These are phyloP conservation scores for Coracopsis vasa DNA, from an alignment of 2,113 vertebrate genomes.

Conservation along the genomic window DNA sequence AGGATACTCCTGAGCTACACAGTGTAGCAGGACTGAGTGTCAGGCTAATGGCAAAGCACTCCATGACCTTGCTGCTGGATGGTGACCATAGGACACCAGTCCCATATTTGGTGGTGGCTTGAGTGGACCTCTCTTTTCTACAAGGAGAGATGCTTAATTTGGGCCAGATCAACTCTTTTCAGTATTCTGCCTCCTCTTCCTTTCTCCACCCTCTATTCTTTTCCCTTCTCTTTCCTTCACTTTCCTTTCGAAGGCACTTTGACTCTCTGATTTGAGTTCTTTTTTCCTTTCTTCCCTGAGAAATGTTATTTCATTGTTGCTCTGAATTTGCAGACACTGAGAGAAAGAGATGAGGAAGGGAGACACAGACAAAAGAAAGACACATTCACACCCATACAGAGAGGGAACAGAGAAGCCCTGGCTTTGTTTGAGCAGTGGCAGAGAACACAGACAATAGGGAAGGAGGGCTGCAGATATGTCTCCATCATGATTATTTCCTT, in stretches of 20 bases:
- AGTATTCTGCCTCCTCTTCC: not conserved
- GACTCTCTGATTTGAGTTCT: not conserved
- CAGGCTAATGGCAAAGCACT: not conserved
- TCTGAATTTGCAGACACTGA: not conserved
- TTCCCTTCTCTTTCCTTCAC: not conserved
- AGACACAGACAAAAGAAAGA: slow-evolving; percentile 34
- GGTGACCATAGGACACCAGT: not conserved
- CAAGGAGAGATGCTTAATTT: not conserved
- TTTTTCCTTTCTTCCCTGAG: not conserved
- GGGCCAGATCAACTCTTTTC: not conserved
- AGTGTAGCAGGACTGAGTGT: not conserved
- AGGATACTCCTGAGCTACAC: not conserved
- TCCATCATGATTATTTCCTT: slow-evolving; percentile 28
- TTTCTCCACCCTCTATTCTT: too few relatives aligned
- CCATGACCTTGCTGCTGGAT: not conserved
- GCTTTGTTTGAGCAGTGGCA: slow-evolving; percentile 22
- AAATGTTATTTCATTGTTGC: slow-evolving; percentile 8
- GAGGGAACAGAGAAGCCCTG: not conserved
- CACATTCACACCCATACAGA: not conserved
- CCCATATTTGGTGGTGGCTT: not conserved
- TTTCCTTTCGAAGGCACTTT: not conserved
- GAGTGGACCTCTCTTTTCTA: not conserved
- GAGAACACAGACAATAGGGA: slow-evolving; percentile 32
- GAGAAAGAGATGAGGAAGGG: slow-evolving; percentile 28
- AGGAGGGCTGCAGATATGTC: slow-evolving; percentile 27